Conservation (phyloP, 1,140 invertebrate species). For the Tachypleus tridentatus region DNA sequence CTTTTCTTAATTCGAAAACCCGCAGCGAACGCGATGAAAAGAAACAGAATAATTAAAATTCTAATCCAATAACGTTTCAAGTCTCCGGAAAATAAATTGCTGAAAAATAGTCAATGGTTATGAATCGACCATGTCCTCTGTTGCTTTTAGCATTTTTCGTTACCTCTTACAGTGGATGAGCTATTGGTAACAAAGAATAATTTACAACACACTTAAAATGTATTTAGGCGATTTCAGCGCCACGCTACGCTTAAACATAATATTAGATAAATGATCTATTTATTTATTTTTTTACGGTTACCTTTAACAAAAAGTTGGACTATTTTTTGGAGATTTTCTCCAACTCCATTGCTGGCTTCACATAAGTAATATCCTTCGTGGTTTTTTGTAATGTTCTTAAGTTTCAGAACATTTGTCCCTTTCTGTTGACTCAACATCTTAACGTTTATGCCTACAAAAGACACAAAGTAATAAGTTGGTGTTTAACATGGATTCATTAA, state of each 20-base stretch:
- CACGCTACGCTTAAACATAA: slow-evolving; percentile 14
- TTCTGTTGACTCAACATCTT: neutral
- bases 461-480: too few species aligned
- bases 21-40: too few species aligned
- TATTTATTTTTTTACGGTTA: slow-evolving; percentile 2
- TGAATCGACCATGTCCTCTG: neutral
- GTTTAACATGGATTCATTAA: too few species aligned
- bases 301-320: slow-evolving; percentile 36
- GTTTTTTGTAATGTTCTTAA: slow-evolving; percentile 13
- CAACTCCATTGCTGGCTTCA: slow-evolving; percentile 38
- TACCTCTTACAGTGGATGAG: too few species aligned
- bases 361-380: slow-evolving; percentile 38
- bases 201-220: too few species aligned
- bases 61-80: too few species aligned
- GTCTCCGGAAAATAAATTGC: neutral
- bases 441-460: too few species aligned
- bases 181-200: too few species aligned
- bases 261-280: neutral
- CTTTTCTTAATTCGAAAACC: too few species aligned
- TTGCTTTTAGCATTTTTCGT: too few species aligned
- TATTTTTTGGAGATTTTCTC: slow-evolving; percentile 35
- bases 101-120: neutral
- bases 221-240: slow-evolving; percentile 2
- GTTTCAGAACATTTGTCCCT: slow-evolving; percentile 13
- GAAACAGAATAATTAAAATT: too few species aligned